Evolutionary conservation across 2,888 invertebrate genomes (phyloP), one percentile per base, ranked within the genome.

Genomic region (Pycnomerus fuliginosus): DNA sequence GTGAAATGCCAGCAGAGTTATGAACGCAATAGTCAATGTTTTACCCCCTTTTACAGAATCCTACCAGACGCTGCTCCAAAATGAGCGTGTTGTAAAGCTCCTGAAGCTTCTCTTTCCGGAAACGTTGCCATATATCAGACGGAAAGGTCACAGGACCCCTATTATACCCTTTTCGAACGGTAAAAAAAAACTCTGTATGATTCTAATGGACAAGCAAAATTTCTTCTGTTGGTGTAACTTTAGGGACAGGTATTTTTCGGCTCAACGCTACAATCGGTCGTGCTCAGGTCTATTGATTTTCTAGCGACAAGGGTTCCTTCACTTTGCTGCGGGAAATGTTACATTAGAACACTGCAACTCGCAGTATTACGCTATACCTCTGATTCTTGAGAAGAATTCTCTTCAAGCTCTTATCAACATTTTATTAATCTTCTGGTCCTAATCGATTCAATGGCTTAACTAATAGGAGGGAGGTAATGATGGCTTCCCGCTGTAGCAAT

Each of bases 281-380:
- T 47, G 47, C 47, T 47, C 58, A 51, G 58, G 55, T 50, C 54
- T 60, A 60, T 60, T 58, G 60, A 60, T 60, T 60, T 60, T 60
- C 58, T 56, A 56, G 56, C 55, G 55, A 57, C 57, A 45, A 47
- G 42, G 42, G 44, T 49, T 52, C 36, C 50, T 52, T 47, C 48
- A 34, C 52, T 47, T 50, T 50, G 44, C 43, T 42, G 48, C 42
- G 33, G 43, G 44, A 32, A 40, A 42, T 38, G 42, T 38, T 47
- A 47, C 42, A 47, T 47, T 42, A 47, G 36, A 47, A 37, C 38
- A 38, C 22, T 47, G 42, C 40, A 47, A 42, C 23, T 37, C 38
- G 35, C 42, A 42, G 20, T 30, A 33, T 16, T 27, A 41, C 29
- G 31, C 34, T 42, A 20, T 4, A 20, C 20, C 5, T 20, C 8